Evolutionary conservation across 2,797 vertebrate species (phyloP), one percentile per base, ranked within the genome.

Genomic region (Gobionotothen gibberifrons): DNA sequence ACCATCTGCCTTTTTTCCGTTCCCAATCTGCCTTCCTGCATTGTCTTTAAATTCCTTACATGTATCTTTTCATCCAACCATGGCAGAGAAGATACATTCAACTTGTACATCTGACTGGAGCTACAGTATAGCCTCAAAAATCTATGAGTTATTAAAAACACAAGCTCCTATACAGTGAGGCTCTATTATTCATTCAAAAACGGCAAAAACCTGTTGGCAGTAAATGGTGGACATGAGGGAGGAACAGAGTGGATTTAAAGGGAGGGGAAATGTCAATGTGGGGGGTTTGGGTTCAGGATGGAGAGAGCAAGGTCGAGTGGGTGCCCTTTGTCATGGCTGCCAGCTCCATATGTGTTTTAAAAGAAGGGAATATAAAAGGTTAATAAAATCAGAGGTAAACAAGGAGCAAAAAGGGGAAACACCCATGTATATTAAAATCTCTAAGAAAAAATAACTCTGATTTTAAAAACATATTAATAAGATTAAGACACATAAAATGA

Each of bases 191-290:
- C 9, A 47, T 46, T 3, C n/a, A 44, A 16, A 16, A 5, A 52
- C n/a, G 39, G 9, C 2, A 36, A 62, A 44, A 44, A 43, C 36
- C 36, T 44, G 53, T 43, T 15, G 5, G 47, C 3, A 12, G 63
- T 59, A 26, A 66, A 74, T 39, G 39, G n/a, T 59, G 36, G 53
- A 58, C 46, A 52, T n/a, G 36, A 58, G 36, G 7, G 1, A 19
- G 47, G 3, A 59, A 13, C 36, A 56, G 16, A 52, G 3, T 66
- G n/a, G 22, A 58, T 36, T 36, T 66, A 32, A 21, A 60, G 14
- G 15, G 7, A 44, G 29, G 0, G 11, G 8, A 8, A 8, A 6
- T 36, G 32, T 29, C 43, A 32, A 10, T 47, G 26, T 47, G 32
- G n/a, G 55, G 5, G n/a, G 17, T 14, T 14, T 40, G 36, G 1